Evolutionary conservation across 2,797 vertebrate genomes (phyloP), one percentile per base, ranked within the genome.

Genomic region (Odontamblyopus lacepedii): DNA sequence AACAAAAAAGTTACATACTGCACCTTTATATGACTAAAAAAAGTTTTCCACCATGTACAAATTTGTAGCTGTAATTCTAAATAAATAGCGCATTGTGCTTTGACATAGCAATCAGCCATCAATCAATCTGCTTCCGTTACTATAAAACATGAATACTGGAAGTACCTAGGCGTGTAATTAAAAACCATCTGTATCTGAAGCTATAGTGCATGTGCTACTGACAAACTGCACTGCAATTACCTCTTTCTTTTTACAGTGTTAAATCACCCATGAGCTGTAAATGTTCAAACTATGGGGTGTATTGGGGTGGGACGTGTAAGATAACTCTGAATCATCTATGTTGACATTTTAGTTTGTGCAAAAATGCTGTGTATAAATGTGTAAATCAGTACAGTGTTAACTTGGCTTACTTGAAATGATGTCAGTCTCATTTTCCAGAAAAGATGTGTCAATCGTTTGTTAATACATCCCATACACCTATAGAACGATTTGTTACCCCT

Each of bases 261-360:
- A 44, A 50, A 75, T 77, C 55, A 74, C 57, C 71, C 70, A 67
- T 82, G 78, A 73, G 64, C 85, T 91, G 89, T 92, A 92, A 89
- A 90, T 84, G 70, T 85, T 38, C 35, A 73, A 78, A 64, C 50
- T 32, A 72, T 71, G 63, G 38, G 16, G 73, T 65, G 61, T 71
- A 64, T 0, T 41, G 71, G 62, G 77, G 82, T 60, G 75, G 82
- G 72, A 78, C 63, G 65, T 88, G 87, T 89, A 90, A 30, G 63
- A 87, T 87, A 67, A 80, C 78, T 73, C 78, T 63, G 78, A 63
- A 38, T 79, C 68, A 78, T 89, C 78, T 89, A 87, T 87, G 85
- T 92, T 80, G 75, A 86, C 90, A 86, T 89, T 93, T 93, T 89
- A 87, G 87, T 92, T 88, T 83, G 90, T 93, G 90, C 81, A 91